phyloP scores from a whole-genome alignment of 2,113 vertebrate species.

The Pterocles orientalis region DNA sequence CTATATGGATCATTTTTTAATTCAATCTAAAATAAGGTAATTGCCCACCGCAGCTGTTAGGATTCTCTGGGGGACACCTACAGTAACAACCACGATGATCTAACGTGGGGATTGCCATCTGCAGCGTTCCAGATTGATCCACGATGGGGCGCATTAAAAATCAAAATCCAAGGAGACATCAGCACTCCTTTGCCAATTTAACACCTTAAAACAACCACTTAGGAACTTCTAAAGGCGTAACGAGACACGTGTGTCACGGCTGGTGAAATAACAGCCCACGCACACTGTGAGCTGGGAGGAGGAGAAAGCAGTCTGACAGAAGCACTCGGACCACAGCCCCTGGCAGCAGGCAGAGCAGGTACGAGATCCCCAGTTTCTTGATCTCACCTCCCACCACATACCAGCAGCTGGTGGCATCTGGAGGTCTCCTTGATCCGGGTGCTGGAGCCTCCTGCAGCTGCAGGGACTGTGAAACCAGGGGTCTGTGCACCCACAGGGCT shows the following conservation, averaged over 20 bases:
- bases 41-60: slow-evolving; percentile 55
- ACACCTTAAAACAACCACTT: not conserved
- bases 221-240: not conserved
- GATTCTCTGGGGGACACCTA: slow-evolving; percentile 48
- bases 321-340: not conserved
- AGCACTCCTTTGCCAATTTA: not conserved
- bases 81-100: slow-evolving; percentile 30
- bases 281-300: not conserved
- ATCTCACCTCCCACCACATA: not conserved
- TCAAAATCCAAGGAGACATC: not conserved
- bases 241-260: not conserved
- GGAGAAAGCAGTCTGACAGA: not conserved
- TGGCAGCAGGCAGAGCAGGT: not conserved
- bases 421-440: not conserved
- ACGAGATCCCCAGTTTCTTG: not conserved
- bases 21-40: slow-evolving; percentile 64
- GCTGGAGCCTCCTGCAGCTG: not conserved
- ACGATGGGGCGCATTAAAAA: slow-evolving; percentile 3
- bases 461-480: no score
- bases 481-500: not conserved
- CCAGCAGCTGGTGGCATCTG: not conserved
- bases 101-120: slow-evolving; percentile 17
- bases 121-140: slow-evolving; percentile 29
- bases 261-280: not conserved
- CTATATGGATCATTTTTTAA: slow-evolving; percentile 48